These are phyloP conservation scores for Ivindomyrus marchei DNA, from an alignment of 2,113 vertebrate genomes.

Conservation along the genomic window DNA sequence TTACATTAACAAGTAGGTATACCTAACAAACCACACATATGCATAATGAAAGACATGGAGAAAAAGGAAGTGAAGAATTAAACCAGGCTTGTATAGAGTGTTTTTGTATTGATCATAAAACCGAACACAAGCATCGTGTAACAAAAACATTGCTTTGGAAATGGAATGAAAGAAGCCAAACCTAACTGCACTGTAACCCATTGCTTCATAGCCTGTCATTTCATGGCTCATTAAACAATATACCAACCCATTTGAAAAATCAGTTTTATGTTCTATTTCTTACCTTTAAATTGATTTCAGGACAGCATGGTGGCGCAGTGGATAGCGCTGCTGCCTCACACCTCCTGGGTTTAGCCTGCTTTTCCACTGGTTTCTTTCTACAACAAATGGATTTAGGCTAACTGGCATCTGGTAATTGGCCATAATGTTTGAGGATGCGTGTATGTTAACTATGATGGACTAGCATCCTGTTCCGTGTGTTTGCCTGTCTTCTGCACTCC, in stretches of 20 bases:
- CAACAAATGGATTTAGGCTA: neutral
- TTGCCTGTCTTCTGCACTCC: neutral
- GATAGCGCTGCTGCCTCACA: neutral
- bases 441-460: neutral
- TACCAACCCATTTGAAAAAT: neutral
- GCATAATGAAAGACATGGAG: neutral
- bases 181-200: neutral
- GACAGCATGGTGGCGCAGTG: neutral
- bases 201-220: neutral
- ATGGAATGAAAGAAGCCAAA: neutral
- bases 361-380: neutral
- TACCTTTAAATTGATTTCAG: neutral
- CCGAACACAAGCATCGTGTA: neutral
- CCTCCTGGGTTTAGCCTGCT: neutral
- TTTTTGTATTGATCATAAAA: neutral
- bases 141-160: neutral
- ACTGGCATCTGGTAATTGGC: neutral
- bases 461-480: neutral
- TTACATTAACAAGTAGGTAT: neutral
- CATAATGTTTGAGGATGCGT: neutral
- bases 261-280: neutral
- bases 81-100: neutral
- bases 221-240: constrained; percentile 4
- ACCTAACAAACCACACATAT: neutral
- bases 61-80: neutral